Percentiles rank a stretch among this genome's conserved stretches.
These are phyloP conservation scores for Arrhopalites spinosus DNA, from an alignment of 2,888 invertebrate species.

Conservation along the genomic window DNA sequence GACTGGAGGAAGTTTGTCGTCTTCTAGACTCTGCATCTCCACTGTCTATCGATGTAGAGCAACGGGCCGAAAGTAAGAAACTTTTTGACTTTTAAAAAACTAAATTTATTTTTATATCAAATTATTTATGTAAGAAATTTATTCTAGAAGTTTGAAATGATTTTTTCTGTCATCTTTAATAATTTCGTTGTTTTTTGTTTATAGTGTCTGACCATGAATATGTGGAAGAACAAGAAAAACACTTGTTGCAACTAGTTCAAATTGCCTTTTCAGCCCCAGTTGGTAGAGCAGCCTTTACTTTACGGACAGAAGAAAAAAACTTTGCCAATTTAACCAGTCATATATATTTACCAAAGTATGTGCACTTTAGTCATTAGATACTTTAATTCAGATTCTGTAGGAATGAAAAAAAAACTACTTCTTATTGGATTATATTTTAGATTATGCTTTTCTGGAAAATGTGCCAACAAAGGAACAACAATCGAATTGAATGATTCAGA, in stretches of 20 bases:
- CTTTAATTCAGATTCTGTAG: no score
- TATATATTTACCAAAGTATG: slow-evolving; percentile 52
- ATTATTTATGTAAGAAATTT: no score
- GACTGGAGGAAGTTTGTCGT: slow-evolving; percentile 55
- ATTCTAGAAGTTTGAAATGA: no score
- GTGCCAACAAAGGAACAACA: slow-evolving; percentile 51
- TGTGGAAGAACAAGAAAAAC: slow-evolving; percentile 55
- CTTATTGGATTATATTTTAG: slow-evolving; percentile 25
- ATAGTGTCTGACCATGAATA: slow-evolving; percentile 56
- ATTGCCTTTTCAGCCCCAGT: slow-evolving; percentile 54
- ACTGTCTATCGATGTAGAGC: slow-evolving; percentile 52
- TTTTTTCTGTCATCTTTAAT: no score
- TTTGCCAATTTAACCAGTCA: slow-evolving; percentile 53
- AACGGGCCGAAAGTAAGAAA: slow-evolving; percentile 55
- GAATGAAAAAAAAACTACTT: no score
- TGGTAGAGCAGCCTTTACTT: slow-evolving; percentile 54
- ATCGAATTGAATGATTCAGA: slow-evolving; percentile 54
- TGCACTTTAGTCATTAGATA: no score
- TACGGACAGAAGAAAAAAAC: slow-evolving; percentile 53
- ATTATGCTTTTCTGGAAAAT: slow-evolving; percentile 52
- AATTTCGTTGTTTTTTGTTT: no score
- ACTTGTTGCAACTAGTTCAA: slow-evolving; percentile 52
- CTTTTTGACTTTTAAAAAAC: no score
- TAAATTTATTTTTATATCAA: no score
- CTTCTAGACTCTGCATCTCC: slow-evolving; percentile 53